Base-by-base conservation (phyloP, 2,888 invertebrate genomes). In the Lasioglossum malachurum region DNA sequence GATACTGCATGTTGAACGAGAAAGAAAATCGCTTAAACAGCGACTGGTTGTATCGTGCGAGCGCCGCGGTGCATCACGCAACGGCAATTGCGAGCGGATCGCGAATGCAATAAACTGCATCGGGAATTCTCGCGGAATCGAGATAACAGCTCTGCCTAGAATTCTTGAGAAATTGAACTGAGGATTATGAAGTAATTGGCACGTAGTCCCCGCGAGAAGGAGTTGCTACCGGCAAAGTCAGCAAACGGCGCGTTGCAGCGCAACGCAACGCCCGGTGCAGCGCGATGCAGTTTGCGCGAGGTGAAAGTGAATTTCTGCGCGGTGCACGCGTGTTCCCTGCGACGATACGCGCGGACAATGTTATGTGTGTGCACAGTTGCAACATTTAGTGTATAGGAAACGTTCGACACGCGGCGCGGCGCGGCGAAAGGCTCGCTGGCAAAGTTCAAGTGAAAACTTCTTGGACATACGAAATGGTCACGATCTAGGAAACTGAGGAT, bases 221-320 rank as follows among this genome's bases (percentile, higher is more conserved):
- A 89, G 87, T 85, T 78, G 84, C 80, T 85, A 60, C 78, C 82
- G 81, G 87, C 87, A 10, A n/a, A 53, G 53, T 53, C 23, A 10
- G 53, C 53, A 4, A 53, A 10, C 53, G 10, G 3, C 53, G 23
- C 53, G 53, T 53, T 53, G 23, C 53, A n/a, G 53, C 8, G 53
- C 53, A 53, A 53, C 10, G 60, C 60, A 27, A 60, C 60, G n/a
- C 1, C 12, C 57, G 57, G n/a, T n/a, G 19, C n/a, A 57, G 57
- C 57, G 57, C 57, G 31, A 27, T 14, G 87, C 82, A 88, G 91
- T 88, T 82, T 88, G 87, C 86, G 89, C 76, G 88, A 90, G 90
- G 93, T 93, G 93, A 93, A 93, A 93, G 93, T 93, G 92, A 93
- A 92, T 91, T 92, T 93, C 90, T 89, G 84, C 78, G 78, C 79